Conservation (phyloP, 1,140 invertebrate species). For the Calephelis nemesis region DNA sequence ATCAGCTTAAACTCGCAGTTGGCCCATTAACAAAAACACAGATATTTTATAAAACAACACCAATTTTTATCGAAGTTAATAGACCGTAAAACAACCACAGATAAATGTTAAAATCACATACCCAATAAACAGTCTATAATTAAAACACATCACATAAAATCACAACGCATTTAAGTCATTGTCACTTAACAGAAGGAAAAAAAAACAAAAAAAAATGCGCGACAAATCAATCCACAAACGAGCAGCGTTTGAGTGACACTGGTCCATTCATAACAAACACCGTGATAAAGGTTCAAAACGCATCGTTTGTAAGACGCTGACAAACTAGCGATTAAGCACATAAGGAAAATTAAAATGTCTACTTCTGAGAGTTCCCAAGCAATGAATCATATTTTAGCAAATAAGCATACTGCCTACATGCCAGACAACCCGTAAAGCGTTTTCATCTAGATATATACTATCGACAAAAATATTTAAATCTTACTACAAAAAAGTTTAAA, state of each 20-base stretch:
- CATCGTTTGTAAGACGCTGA: slow-evolving; percentile 35
- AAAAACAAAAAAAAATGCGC: slow-evolving; percentile 29
- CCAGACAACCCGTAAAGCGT: too few species aligned
- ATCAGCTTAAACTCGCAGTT: too few species aligned
- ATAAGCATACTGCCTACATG: too few species aligned
- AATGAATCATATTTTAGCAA: too few species aligned
- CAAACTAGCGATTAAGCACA: slow-evolving; percentile 26
- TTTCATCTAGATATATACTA: too few species aligned
- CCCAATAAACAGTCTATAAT: slow-evolving; percentile 5
- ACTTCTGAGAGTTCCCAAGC: too few species aligned
- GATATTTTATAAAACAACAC: too few species aligned
- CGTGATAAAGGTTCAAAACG: slow-evolving; percentile 46
- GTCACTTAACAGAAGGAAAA: slow-evolving; percentile 25
- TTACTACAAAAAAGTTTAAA: too few species aligned
- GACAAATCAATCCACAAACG: slow-evolving; percentile 38
- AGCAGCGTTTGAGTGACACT: slow-evolving; percentile 40
- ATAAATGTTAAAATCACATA: neutral
- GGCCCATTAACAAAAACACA: too few species aligned
- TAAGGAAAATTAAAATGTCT: neutral
- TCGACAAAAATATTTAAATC: too few species aligned
- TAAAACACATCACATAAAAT: slow-evolving; percentile 4
- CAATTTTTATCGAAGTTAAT: too few species aligned
- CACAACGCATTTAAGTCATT: slow-evolving; percentile 6
- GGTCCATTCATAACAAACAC: slow-evolving; percentile 47
- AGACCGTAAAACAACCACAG: neutral